Evolutionary conservation across 2,113 vertebrate species (phyloP).

Genomic region (Falco punctatus): DNA sequence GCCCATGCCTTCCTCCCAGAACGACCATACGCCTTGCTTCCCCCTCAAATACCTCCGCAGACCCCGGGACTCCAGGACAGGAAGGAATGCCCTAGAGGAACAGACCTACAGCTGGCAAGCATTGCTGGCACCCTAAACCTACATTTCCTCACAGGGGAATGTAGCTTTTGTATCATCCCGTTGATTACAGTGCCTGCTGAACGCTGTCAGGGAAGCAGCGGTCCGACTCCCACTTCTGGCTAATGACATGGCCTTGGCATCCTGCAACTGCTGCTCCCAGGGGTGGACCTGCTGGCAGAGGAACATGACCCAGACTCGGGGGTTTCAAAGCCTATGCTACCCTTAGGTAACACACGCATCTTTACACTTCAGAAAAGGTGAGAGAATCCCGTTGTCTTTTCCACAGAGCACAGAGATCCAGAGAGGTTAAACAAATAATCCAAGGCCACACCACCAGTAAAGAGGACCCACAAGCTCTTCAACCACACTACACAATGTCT

Average conservation of each 20-base stretch:
- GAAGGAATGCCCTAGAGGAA: background rate
- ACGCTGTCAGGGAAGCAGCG: background rate
- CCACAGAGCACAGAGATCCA: background rate
- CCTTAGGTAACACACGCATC: background rate
- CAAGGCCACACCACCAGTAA: background rate
- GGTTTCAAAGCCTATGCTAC: background rate
- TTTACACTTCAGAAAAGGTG: background rate
- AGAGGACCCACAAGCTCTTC: background rate
- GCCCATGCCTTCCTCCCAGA: background rate
- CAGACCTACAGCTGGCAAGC: background rate
- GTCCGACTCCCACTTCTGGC: rapidly evolving
- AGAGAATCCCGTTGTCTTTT: background rate
- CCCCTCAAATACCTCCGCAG: background rate
- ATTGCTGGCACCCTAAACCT: background rate
- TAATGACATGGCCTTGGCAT: background rate
- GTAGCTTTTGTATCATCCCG: background rate
- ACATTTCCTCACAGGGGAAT: background rate
- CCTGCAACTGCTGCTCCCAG: background rate
- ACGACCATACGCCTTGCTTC: background rate
- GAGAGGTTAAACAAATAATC: background rate
- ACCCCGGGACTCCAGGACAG: background rate
- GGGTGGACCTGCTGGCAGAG: background rate
- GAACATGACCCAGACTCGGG: background rate
- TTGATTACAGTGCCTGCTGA: rapidly evolving
- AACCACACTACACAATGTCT: background rate